phyloP scores from a whole-genome alignment of 2,888 invertebrate species.

The Ophion slaviceki region DNA sequence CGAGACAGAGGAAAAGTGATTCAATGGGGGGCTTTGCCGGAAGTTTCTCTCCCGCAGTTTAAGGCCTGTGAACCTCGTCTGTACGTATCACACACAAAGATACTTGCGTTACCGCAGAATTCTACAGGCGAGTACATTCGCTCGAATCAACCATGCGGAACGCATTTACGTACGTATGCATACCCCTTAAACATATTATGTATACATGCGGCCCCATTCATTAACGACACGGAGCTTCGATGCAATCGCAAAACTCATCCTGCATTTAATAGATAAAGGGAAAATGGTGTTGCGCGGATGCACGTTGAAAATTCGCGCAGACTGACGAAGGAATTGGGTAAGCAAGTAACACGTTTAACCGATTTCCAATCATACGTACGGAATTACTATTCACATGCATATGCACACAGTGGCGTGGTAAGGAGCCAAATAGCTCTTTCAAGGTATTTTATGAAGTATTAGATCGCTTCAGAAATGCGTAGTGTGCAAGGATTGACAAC shows the following conservation, averaged over 20 bases:
- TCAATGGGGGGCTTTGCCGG: neutral
- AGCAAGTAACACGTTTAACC: constrained; percentile 55
- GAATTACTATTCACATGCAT: neutral
- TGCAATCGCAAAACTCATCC: neutral
- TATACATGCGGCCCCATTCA: neutral
- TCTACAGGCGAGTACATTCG: constrained; percentile 32
- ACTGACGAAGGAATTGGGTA: constrained; percentile 43
- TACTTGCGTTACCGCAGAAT: constrained; percentile 17
- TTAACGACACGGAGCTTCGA: constrained; percentile 5
- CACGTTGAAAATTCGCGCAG: constrained; percentile 15
- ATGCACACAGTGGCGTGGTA: no score
- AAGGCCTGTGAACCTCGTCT: neutral
- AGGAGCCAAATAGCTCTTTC: no score
- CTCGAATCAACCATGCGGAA: constrained; percentile 30
- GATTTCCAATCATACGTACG: constrained; percentile 29
- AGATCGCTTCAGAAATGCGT: no score
- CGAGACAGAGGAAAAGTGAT: neutral
- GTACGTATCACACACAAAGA: neutral
- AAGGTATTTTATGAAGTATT: no score
- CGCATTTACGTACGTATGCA: neutral
- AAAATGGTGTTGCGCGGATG: neutral
- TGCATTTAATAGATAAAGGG: neutral
- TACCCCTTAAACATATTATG: neutral
- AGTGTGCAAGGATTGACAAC: no score
- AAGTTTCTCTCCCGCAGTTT: neutral